Conservation (phyloP, 2,797 vertebrate species). For the Chiroxiphia lanceolata region DNA sequence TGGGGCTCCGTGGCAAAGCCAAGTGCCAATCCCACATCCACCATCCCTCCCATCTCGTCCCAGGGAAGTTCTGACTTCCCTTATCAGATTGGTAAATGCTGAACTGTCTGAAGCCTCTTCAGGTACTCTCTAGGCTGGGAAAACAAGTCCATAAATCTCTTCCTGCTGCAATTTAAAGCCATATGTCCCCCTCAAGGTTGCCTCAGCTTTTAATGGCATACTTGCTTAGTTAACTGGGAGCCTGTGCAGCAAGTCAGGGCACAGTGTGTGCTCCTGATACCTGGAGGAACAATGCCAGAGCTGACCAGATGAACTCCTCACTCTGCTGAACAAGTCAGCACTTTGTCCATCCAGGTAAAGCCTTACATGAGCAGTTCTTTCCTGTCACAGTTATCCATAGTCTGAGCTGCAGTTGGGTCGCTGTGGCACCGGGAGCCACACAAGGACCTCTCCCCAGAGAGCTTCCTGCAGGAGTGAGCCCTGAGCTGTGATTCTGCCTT, state of each 20-base stretch:
- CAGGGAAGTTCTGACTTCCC: neutral
- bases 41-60: neutral
- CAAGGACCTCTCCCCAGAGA: neutral
- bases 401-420: neutral
- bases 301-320: fast-evolving
- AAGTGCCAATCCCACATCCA: neutral
- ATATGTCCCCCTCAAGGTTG: neutral
- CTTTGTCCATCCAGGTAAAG: neutral
- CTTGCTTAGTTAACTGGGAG: neutral
- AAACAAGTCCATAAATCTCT: constrained; percentile 50
- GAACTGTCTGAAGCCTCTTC: neutral
- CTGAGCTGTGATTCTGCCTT: neutral
- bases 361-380: neutral
- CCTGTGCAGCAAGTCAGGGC: neutral
- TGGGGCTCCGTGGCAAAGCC: neutral
- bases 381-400: fast-evolving
- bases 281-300: neutral
- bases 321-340: neutral
- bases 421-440: neutral
- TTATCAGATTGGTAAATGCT: neutral
- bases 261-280: neutral
- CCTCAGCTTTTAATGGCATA: neutral
- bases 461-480: neutral
- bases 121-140: neutral
- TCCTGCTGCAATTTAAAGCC: neutral